These are phyloP conservation scores for Rhaphigaster nebulosa DNA, from an alignment of 2,888 invertebrate species.

Conservation along the genomic window DNA sequence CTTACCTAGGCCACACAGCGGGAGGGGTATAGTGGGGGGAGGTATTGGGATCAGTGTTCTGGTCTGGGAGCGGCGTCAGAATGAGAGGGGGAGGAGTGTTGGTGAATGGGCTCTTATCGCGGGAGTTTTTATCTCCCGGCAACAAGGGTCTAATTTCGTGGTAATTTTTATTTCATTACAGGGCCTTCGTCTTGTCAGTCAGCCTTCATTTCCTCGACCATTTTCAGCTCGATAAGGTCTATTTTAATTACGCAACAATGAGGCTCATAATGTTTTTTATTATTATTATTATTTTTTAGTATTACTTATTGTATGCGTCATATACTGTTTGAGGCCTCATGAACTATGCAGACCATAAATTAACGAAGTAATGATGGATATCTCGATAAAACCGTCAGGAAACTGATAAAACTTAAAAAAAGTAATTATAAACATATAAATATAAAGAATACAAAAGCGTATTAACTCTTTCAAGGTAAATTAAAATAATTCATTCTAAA, in stretches of 20 bases:
- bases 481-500: too few species aligned
- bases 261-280: background rate
- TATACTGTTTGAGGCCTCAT: too few species aligned
- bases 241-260: background rate
- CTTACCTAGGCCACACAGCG: background rate
- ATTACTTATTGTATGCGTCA: background rate
- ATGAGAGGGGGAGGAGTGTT: background rate
- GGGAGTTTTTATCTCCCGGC: constrained; percentile 39
- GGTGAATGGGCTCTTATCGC: constrained; percentile 13
- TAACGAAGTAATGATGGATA: too few species aligned
- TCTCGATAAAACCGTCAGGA: too few species aligned
- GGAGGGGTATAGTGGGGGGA: too few species aligned
- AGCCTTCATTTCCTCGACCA: background rate
- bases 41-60: background rate
- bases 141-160: constrained; percentile 47
- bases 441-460: too few species aligned
- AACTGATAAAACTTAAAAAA: too few species aligned
- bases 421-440: too few species aligned
- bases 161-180: constrained; percentile 53
- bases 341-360: too few species aligned
- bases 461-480: too few species aligned
- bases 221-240: background rate
- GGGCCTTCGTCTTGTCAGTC: background rate
- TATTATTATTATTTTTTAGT: background rate
- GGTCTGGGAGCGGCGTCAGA: background rate